Conservation (phyloP, 2,113 vertebrate species). For the Dasyornis broadbenti region DNA sequence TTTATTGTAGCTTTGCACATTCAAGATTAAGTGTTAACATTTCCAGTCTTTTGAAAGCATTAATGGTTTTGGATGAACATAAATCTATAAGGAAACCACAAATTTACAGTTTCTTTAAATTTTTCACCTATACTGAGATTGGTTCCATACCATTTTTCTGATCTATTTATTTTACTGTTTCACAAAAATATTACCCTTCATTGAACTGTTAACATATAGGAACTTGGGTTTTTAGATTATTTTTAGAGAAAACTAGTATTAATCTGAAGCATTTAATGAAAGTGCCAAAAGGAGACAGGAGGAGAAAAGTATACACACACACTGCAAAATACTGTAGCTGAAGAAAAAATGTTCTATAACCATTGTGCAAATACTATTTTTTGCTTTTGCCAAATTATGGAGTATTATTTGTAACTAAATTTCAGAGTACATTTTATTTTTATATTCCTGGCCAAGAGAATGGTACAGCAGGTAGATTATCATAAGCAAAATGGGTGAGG, state of each 20-base stretch:
- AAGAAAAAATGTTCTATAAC: not conserved
- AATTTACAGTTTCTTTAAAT: not conserved
- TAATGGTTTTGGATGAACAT: not conserved
- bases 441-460: not conserved
- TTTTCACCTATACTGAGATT: not conserved
- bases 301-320: not conserved
- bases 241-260: not conserved
- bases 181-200: not conserved
- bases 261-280: not conserved
- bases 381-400: not conserved
- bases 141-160: not conserved
- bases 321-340: not conserved
- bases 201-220: not conserved
- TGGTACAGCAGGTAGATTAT: not conserved
- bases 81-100: not conserved
- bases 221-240: not conserved
- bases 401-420: not conserved
- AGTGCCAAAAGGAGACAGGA: not conserved
- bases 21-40: not conserved
- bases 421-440: not conserved
- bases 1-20: not conserved
- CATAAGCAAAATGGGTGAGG: not conserved
- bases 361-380: not conserved
- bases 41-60: not conserved
- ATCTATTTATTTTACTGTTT: not conserved